phyloP scores from a whole-genome alignment of 2,888 invertebrate species.

The Euproctis similis region DNA sequence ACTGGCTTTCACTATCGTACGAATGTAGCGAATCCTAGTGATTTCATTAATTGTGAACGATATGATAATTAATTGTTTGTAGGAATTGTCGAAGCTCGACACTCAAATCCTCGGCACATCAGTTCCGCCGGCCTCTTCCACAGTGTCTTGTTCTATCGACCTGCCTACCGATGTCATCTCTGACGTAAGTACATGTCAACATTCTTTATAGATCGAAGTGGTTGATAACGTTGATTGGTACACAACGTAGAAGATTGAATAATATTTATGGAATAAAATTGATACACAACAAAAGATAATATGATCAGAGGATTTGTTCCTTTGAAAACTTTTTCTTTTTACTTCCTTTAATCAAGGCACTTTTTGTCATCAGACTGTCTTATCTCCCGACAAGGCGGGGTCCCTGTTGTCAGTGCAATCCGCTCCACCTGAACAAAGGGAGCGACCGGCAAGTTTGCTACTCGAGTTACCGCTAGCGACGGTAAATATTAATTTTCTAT shows the following conservation, averaged over 20 bases:
- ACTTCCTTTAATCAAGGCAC: no score
- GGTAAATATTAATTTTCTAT: constrained; percentile 26
- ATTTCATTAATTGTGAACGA: no score
- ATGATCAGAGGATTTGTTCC: no score
- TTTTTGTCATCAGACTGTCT: constrained; percentile 30
- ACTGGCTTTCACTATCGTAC: no score
- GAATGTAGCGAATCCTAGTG: no score
- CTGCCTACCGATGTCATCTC: constrained; percentile 42
- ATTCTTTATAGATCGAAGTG: no score
- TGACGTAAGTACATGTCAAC: constrained; percentile 38
- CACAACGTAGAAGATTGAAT: no score
- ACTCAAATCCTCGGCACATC: constrained; percentile 46
- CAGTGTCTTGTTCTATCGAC: constrained; percentile 58
- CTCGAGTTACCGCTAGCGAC: constrained; percentile 58
- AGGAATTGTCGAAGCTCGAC: constrained; percentile 60
- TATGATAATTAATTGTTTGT: constrained; percentile 4
- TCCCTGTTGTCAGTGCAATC: constrained; percentile 82
- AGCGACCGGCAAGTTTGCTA: constrained; percentile 55
- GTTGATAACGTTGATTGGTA: no score
- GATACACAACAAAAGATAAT: no score
- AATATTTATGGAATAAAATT: no score
- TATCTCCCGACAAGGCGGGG: constrained; percentile 69
- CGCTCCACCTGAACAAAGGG: constrained; percentile 74
- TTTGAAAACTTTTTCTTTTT: no score
- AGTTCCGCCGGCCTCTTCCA: constrained; percentile 45